Conservation (phyloP, 1,140 invertebrate species). For the Tachypleus tridentatus region DNA sequence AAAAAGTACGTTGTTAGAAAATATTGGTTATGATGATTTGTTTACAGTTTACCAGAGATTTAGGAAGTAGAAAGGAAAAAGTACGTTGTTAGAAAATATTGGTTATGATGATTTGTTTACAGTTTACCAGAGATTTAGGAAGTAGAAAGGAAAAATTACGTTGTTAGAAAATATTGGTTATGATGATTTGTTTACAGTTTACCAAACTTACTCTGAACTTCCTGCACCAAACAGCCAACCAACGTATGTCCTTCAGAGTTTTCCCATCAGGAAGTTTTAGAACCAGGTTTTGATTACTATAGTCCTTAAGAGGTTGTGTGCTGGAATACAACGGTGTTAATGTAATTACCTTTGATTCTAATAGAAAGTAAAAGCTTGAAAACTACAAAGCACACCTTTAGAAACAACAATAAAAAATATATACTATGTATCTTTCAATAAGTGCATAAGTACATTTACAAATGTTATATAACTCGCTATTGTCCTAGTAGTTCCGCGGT, state of each 20-base stretch:
- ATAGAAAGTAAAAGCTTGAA: no score
- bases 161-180: not conserved
- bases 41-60: not conserved
- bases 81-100: not conserved
- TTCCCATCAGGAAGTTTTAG: constrained; percentile 66
- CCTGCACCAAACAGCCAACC: constrained; percentile 79
- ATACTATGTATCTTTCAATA: no score
- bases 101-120: no score
- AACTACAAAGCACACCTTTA: no score
- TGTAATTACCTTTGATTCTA: no score
- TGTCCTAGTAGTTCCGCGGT: no score
- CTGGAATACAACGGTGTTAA: no score
- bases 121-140: not conserved
- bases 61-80: constrained; percentile 6
- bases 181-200: not conserved
- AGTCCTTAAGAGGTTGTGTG: constrained; percentile 49
- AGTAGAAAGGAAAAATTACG: constrained; percentile 5
- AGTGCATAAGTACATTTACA: no score
- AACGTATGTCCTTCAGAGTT: constrained; percentile 70
- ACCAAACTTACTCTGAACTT: constrained; percentile 64
- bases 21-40: no score
- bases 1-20: constrained; percentile 4
- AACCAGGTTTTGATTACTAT: constrained; percentile 65
- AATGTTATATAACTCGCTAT: no score
- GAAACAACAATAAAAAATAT: no score